These are phyloP conservation scores for Reinhardtius hippoglossoides DNA, from an alignment of 2,113 vertebrate species.

Conservation along the genomic window DNA sequence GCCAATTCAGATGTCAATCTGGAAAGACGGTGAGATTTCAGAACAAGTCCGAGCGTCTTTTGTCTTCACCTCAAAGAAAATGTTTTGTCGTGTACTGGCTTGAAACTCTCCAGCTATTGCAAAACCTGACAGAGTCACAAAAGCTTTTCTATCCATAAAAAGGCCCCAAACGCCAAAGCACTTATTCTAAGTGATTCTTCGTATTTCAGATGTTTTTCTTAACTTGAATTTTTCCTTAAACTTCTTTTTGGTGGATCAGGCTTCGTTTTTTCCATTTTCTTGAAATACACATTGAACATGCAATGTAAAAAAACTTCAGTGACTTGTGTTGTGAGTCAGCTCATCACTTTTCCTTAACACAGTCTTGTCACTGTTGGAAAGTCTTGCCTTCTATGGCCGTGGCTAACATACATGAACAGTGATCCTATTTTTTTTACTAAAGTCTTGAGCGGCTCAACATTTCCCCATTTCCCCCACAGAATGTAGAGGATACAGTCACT, in stretches of 20 bases:
- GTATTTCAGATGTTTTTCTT: no score
- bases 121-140: not conserved
- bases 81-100: not conserved
- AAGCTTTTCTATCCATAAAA: slow-evolving; percentile 1
- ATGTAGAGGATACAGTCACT: slow-evolving; percentile 4
- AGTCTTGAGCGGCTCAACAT: slow-evolving; percentile 11
- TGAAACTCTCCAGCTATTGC: not conserved
- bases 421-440: slow-evolving; percentile 2
- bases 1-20: no score
- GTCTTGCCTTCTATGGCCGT: not conserved
- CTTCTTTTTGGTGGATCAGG: not conserved
- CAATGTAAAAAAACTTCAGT: not conserved
- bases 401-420: not conserved
- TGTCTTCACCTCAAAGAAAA: slow-evolving; percentile 6
- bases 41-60: not conserved
- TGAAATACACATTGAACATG: not conserved
- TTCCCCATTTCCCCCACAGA: slow-evolving; percentile 10
- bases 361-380: not conserved
- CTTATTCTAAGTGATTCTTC: not conserved
- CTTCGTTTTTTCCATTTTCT: not conserved
- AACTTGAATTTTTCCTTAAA: not conserved
- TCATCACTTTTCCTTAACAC: not conserved
- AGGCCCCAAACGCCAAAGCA: not conserved
- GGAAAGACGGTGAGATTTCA: no score
- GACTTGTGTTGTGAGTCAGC: not conserved